phyloP scores from a whole-genome alignment of 2,888 invertebrate species.

The Dolichopus griseipennis region DNA sequence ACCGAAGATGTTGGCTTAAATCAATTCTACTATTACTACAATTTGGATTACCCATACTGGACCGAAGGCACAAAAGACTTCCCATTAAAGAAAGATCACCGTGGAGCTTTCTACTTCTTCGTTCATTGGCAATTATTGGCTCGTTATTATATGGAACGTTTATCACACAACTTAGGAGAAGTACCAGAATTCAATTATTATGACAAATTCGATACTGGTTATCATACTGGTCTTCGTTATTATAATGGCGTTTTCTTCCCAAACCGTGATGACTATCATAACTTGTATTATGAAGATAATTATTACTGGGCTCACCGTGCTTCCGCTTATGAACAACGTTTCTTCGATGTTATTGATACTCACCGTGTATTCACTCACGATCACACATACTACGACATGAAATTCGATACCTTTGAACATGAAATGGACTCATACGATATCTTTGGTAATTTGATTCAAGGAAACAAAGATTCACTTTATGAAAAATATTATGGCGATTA shows the following conservation, averaged over 20 bases:
- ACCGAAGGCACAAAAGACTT: constrained; percentile 46
- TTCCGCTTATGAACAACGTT: constrained; percentile 48
- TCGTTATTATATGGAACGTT: constrained; percentile 49
- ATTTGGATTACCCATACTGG: constrained; percentile 63
- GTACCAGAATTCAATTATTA: constrained; percentile 52
- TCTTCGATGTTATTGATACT: constrained; percentile 52
- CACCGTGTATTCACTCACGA: constrained; percentile 46
- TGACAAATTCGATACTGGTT: constrained; percentile 52
- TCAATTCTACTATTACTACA: constrained; percentile 59
- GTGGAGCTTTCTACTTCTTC: constrained; percentile 45
- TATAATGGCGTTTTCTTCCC: constrained; percentile 59
- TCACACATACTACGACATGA: constrained; percentile 30
- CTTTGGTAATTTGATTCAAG: constrained; percentile 51
- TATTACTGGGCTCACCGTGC: constrained; percentile 38
- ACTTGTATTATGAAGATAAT: constrained; percentile 40
- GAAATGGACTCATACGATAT: constrained; percentile 38
- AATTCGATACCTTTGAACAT: constrained; percentile 27
- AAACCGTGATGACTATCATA: constrained; percentile 50
- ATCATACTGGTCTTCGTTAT: constrained; percentile 54
- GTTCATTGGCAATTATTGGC: constrained; percentile 45
- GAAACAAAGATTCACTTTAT: constrained; percentile 46
- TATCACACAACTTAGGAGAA: constrained; percentile 60
- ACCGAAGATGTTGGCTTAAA: constrained; percentile 70
- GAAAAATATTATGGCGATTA: constrained; percentile 49
- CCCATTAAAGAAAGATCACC: constrained; percentile 32